Percentiles rank a stretch among this genome's conserved stretches.
These are phyloP conservation scores for Omphaloscelis lunosa DNA, from an alignment of 2,888 invertebrate species.

Conservation along the genomic window DNA sequence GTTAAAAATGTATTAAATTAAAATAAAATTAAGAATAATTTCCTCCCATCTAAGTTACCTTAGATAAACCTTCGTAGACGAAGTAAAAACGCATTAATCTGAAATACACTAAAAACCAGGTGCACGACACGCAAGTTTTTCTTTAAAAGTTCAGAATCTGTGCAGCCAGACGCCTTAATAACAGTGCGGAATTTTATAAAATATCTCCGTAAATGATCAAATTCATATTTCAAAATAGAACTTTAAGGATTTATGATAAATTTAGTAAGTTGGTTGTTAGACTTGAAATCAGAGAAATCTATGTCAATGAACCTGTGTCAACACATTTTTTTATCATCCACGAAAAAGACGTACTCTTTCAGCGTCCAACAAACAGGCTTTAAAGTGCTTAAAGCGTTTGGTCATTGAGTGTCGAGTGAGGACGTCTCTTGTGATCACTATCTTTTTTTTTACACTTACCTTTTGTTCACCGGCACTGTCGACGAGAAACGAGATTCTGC, in stretches of 20 bases:
- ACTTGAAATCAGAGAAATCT: not conserved
- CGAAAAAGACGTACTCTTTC: conserved; percentile 6
- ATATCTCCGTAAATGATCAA: not conserved
- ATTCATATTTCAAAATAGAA: conserved; percentile 2
- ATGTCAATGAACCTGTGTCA: not conserved
- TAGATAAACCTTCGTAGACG: not conserved
- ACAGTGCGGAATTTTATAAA: too few relatives aligned
- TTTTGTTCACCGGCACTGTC: not conserved
- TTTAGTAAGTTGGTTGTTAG: too few relatives aligned
- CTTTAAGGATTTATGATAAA: not conserved
- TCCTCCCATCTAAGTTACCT: not conserved
- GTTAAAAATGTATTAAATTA: not conserved
- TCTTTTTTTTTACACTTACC: conserved; percentile 28
- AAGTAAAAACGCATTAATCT: not conserved
- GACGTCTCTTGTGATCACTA: conserved; percentile 15
- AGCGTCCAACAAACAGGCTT: conserved; percentile 11
- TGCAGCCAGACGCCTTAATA: not conserved
- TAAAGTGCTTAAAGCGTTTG: conserved; percentile 35
- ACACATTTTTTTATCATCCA: not conserved
- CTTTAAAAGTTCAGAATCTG: not conserved
- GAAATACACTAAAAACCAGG: not conserved
- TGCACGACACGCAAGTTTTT: too few relatives aligned
- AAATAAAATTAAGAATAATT: not conserved
- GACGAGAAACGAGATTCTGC: not conserved
- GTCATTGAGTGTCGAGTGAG: conserved; percentile 20